Conservation (phyloP, 2,888 invertebrate species). For the Tachina grossa region DNA sequence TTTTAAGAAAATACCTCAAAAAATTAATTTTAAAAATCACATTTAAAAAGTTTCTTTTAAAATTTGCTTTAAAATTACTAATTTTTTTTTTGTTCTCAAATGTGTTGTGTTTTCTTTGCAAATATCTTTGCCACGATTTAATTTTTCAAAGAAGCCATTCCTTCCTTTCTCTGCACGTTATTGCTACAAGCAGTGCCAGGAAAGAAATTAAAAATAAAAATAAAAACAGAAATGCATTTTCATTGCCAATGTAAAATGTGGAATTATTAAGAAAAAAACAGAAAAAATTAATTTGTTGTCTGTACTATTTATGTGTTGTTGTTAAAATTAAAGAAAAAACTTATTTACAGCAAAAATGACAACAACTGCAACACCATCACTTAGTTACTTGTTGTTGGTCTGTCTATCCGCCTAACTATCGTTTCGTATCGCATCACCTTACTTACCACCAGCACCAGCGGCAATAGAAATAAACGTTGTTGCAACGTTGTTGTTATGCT, state of each 20-base stretch:
- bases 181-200: constrained; percentile 4
- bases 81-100: too few relatives aligned
- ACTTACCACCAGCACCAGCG: constrained; percentile 25
- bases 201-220: not conserved
- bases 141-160: not conserved
- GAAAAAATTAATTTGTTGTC: not conserved
- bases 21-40: too few relatives aligned
- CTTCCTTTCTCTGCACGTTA: constrained; percentile 16
- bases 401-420: not conserved
- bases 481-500: constrained; percentile 62
- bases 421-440: constrained; percentile 41
- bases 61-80: too few relatives aligned
- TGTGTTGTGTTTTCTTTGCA: too few relatives aligned
- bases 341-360: constrained; percentile 3
- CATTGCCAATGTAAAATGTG: constrained; percentile 59
- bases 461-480: constrained; percentile 57
- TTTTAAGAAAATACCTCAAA: too few relatives aligned
- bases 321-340: constrained; percentile 1
- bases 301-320: not conserved
- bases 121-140: not conserved
- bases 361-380: constrained; percentile 42
- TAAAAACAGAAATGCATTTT: constrained; percentile 38
- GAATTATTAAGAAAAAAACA: constrained; percentile 17
- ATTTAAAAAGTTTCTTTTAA: too few relatives aligned
- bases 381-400: not conserved